phyloP scores from a whole-genome alignment of 92 coral and sea anemone species.

The Plumapathes pennacea region DNA sequence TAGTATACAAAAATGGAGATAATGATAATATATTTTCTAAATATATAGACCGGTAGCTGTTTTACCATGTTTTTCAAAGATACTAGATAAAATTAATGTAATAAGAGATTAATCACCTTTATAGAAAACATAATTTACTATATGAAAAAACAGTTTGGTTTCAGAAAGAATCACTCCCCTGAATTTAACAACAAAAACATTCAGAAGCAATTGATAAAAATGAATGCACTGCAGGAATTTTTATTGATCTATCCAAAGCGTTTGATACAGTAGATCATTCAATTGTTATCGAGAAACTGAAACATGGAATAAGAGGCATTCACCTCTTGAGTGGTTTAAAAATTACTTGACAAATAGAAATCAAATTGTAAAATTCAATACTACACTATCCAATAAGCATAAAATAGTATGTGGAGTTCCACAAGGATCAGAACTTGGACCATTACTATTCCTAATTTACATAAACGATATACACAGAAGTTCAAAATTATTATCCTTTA shows the following conservation, averaged over 20 bases:
- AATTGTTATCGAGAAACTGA: conserved; percentile 2
- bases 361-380: conserved; percentile 6
- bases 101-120: background rate
- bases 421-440: background rate
- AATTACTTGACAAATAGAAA: conserved; percentile 1
- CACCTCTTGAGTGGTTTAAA: conserved; percentile 8
- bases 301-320: conserved; percentile 26
- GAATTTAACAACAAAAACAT: background rate
- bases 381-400: background rate
- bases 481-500: background rate
- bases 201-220: conserved; percentile 4
- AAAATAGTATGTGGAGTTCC: background rate
- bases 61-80: conserved; percentile 16
- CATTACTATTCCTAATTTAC: conserved; percentile 9
- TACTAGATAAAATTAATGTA: conserved; percentile 10
- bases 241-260: conserved; percentile 28
- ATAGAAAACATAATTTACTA: conserved; percentile 3
- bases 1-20: conserved; percentile 9
- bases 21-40: background rate
- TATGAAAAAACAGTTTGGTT: conserved; percentile 3
- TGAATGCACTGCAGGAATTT: conserved; percentile 5
- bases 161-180: conserved; percentile 5
- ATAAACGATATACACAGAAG: conserved; percentile 6
- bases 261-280: conserved; percentile 23
- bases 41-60: conserved; percentile 17